Evolutionary conservation across 2,888 invertebrate species (phyloP).

Genomic region (Eupeodes luniger): DNA sequence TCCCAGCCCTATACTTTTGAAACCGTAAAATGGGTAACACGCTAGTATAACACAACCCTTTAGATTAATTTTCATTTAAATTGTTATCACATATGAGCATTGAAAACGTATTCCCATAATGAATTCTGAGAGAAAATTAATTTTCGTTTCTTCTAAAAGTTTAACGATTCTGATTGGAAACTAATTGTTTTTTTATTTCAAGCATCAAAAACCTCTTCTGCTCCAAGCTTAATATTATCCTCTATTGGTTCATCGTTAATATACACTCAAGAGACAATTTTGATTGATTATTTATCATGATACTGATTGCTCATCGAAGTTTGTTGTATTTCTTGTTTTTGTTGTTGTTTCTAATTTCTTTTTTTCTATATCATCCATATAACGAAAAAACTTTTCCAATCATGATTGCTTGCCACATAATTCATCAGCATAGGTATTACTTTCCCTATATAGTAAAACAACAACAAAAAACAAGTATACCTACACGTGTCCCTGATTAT

Average conservation of each 20-base stretch:
- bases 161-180: background rate
- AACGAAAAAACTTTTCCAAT: conserved; percentile 44
- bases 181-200: background rate
- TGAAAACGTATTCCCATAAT: too few relatives aligned
- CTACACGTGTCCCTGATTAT: conserved; percentile 34
- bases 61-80: too few relatives aligned
- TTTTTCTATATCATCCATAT: conserved; percentile 7
- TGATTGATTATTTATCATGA: conserved; percentile 31
- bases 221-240: background rate
- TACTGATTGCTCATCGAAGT: conserved; percentile 32
- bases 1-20: too few relatives aligned
- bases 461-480: background rate
- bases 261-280: conserved; percentile 9
- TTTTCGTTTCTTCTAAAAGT: too few relatives aligned
- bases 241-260: background rate
- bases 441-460: background rate
- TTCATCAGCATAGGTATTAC: conserved; percentile 8
- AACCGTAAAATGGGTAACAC: too few relatives aligned
- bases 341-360: background rate
- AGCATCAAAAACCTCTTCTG: background rate
- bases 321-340: conserved; percentile 17
- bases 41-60: too few relatives aligned
- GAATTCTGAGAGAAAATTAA: too few relatives aligned
- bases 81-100: too few relatives aligned
- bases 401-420: conserved; percentile 39